phyloP scores from a whole-genome alignment of 64 coral and sea anemone species.

The Montipora efflorescens region DNA sequence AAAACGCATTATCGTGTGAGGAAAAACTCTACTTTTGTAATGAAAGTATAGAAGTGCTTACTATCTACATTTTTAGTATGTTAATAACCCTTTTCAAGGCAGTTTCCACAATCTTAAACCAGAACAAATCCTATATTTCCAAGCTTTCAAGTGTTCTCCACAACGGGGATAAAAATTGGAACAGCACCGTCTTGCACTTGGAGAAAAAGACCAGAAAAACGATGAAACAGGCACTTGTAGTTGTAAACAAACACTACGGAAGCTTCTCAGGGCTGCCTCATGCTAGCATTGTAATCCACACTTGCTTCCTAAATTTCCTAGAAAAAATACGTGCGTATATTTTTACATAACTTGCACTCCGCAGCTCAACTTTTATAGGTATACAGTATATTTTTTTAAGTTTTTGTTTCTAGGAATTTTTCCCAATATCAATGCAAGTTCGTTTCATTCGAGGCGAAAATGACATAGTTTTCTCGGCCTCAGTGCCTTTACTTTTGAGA shows the following conservation, averaged over 20 bases:
- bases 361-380: background rate
- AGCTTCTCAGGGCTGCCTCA: background rate
- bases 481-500: background rate
- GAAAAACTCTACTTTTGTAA: conserved; percentile 85
- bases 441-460: background rate
- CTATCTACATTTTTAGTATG: background rate
- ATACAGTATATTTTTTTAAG: background rate
- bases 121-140: background rate
- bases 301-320: background rate
- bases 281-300: background rate
- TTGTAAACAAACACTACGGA: background rate
- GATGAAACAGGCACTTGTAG: background rate
- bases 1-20: conserved; percentile 91
- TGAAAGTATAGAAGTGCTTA: conserved; percentile 26
- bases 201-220: background rate
- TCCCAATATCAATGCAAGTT: background rate
- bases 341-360: conserved; percentile 5
- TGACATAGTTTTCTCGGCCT: background rate
- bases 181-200: background rate
- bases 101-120: background rate
- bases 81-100: background rate
- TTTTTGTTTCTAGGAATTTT: background rate
- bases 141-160: background rate
- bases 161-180: background rate
- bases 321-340: conserved; percentile 16